Percentiles rank a stretch among this genome's conserved stretches.
Evolutionary conservation across 1,140 invertebrate species (phyloP).

Genomic region (Drosophila funebris): DNA sequence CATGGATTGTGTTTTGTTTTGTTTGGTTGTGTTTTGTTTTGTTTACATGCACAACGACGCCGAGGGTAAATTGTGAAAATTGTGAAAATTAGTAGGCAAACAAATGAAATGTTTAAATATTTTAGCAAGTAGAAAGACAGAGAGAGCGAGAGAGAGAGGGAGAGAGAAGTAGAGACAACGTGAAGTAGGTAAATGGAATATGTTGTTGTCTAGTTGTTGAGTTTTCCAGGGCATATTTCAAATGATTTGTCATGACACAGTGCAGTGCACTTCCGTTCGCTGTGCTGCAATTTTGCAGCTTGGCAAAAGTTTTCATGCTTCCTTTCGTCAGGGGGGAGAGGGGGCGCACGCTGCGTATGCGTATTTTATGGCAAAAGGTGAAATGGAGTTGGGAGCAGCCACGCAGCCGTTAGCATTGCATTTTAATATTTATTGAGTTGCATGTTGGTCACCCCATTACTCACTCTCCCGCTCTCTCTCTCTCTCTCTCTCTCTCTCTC

Average conservation of each 20-base stretch:
- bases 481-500: not conserved
- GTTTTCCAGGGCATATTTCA: constrained; percentile 43
- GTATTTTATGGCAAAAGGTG: constrained; percentile 31
- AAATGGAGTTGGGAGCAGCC: constrained; percentile 41
- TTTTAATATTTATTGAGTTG: constrained; percentile 81
- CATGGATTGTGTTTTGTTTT: constrained; percentile 20
- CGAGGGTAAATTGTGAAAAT: constrained; percentile 27
- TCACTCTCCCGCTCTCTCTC: not conserved
- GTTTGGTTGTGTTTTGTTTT: constrained; percentile 25
- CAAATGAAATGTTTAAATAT: constrained; percentile 60
- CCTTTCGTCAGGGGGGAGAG: not conserved
- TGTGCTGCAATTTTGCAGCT: not conserved
- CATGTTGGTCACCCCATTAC: constrained; percentile 26
- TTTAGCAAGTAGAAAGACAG: constrained; percentile 27
- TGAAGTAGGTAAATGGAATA: constrained; percentile 31
- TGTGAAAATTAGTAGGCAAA: constrained; percentile 61
- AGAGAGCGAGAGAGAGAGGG: not conserved
- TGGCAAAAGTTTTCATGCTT: constrained; percentile 17
- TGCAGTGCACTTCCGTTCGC: constrained; percentile 60
- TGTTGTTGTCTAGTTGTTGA: constrained; percentile 5
- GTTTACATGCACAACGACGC: constrained; percentile 15
- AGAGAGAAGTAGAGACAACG: not conserved
- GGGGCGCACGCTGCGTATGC: constrained; percentile 42
- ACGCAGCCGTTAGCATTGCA: constrained; percentile 43
- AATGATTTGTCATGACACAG: constrained; percentile 77